A percentile compares a stretch with the other conserved stretches of the same genome.
Conservation (phyloP, 2,888 invertebrate species). For the Clistopyga incitator region DNA sequence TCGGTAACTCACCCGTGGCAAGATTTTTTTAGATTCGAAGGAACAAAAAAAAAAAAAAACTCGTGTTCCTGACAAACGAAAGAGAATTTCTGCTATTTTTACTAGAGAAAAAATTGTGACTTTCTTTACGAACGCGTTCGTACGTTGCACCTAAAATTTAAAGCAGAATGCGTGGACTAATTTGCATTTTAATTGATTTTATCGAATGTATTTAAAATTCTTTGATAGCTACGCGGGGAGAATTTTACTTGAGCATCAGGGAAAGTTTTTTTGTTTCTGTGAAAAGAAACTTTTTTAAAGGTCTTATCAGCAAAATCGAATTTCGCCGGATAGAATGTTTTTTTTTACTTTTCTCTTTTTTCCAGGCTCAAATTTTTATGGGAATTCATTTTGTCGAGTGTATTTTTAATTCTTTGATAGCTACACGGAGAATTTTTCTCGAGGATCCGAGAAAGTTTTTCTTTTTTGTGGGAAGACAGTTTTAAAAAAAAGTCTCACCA, state of each 20-base stretch:
- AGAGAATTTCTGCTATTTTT: background rate
- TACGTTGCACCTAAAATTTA: background rate
- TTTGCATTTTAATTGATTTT: slow-evolving; percentile 13
- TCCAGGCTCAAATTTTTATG: background rate
- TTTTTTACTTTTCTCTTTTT: background rate
- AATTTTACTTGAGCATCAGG: background rate
- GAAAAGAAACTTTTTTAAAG: background rate
- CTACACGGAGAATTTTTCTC: too few relatives aligned
- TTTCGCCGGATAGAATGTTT: background rate
- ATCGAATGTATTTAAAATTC: background rate
- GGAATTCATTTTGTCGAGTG: too few relatives aligned
- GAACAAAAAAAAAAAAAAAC: background rate
- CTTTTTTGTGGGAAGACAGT: too few relatives aligned
- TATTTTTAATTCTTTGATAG: too few relatives aligned
- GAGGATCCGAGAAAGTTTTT: too few relatives aligned
- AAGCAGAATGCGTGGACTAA: background rate
- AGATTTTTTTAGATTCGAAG: background rate
- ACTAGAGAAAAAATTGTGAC: background rate
- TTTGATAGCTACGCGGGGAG: background rate
- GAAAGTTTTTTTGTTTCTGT: background rate
- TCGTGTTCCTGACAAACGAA: background rate
- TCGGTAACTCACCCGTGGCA: background rate
- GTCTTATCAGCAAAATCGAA: background rate
- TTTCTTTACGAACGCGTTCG: background rate
- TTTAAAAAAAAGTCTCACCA: background rate